Evolutionary conservation across 2,888 invertebrate genomes (phyloP), one percentile per base, ranked within the genome.

Genomic region (Colostygia pectinataria): DNA sequence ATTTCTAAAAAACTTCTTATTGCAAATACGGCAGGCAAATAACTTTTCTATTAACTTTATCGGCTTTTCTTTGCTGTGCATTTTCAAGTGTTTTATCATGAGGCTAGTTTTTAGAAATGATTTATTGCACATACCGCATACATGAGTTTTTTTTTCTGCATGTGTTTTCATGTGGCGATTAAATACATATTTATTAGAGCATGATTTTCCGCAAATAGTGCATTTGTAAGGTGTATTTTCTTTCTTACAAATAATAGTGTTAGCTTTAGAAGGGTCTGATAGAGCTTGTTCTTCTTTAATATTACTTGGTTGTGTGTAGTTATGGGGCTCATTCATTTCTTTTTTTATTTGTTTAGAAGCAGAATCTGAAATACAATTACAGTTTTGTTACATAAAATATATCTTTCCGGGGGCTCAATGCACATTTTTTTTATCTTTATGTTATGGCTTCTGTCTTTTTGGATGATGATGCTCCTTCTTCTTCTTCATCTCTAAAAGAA

Each of bases 1-100:
- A 9, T 51, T 45, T 8, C 37, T 45, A 12, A 25, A 13, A 12
- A 51, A 51, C 14, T 27, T 31, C 27, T 45, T 45, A 13, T 45
- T 27, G 31, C 51, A 51, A 9, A 51, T 6, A 0, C 7, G 20
- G 31, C 51, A 51, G 1, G 44, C 8, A 28, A 27, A 51, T 2
- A 6, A 20, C 20, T 20, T 20, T 2, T 20, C 4, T 6, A 37
- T 31, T 24, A 29, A 37, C 31, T 2, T 53, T 48, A 24, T 53
- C n/a, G n/a, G n/a, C n/a, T n/a, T n/a, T n/a, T n/a, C n/a, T n/a
- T n/a, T n/a, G n/a, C n/a, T n/a, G n/a, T n/a, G 48, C n/a, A 43
- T 28, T 23, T 34, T 43, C 34, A 34, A 34, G 20, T 31, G 44
- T 12, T 31, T 44, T 15, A 37, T 23, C 1, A 44, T 23, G 20